A percentile compares a stretch with the other conserved stretches of the same genome.
phyloP scores from a whole-genome alignment of 64 coral and sea anemone genomes.

The Stylophora pistillata region DNA sequence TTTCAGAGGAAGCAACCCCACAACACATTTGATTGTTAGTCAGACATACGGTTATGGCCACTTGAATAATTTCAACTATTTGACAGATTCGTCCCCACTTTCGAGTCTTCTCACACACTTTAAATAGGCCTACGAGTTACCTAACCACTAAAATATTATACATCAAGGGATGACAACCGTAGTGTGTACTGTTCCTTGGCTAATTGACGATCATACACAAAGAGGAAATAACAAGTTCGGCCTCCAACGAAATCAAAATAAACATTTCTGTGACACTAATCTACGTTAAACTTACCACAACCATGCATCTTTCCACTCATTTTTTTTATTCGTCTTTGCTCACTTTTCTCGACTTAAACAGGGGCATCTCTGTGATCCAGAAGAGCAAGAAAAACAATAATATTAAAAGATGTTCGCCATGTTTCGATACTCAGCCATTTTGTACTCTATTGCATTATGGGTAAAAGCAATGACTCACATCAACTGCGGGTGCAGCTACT shows the following conservation, averaged over 20 bases:
- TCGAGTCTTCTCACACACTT: no score
- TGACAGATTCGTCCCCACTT: no score
- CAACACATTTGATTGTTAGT: no score
- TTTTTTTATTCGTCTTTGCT: constrained; percentile 79
- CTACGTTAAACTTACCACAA: constrained; percentile 58
- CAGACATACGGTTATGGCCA: no score
- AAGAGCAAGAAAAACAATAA: neutral
- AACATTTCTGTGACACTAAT: neutral
- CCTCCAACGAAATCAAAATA: neutral
- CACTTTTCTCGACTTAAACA: constrained; percentile 82
- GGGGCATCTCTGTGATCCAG: constrained; percentile 43
- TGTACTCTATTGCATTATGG: constrained; percentile 23
- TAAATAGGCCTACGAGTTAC: neutral
- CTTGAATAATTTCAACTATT: no score
- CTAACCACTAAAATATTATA: neutral
- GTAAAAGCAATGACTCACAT: neutral
- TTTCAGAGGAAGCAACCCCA: no score
- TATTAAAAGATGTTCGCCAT: neutral
- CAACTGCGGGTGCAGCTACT: neutral
- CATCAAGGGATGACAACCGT: neutral
- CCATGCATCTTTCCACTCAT: constrained; percentile 71
- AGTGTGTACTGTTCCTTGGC: neutral
- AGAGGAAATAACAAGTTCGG: neutral
- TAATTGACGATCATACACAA: constrained; percentile 4
- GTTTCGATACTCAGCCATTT: neutral